Evolutionary conservation across 2,797 vertebrate genomes (phyloP).

Genomic region (Enteromius radiatus): DNA sequence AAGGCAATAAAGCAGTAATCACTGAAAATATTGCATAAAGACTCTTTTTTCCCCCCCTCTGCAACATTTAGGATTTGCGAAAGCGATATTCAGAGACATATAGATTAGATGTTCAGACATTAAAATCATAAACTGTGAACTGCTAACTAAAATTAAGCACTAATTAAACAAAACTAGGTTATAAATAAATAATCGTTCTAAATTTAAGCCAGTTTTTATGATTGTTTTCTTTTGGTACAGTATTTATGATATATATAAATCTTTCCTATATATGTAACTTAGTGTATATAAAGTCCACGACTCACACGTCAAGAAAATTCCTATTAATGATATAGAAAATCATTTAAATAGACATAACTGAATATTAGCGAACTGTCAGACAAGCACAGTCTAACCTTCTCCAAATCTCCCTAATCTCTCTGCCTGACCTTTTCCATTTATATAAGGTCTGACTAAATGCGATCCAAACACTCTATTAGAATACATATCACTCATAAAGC

Average conservation of each 20-base stretch:
- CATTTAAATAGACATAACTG: conserved; percentile 41
- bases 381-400: conserved; percentile 54
- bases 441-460: conserved; percentile 75
- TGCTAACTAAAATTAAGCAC: neutral
- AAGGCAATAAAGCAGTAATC: conserved; percentile 14
- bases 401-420: conserved; percentile 63
- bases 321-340: conserved; percentile 7
- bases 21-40: neutral
- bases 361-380: conserved; percentile 62
- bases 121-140: neutral
- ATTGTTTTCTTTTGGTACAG: neutral
- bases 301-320: neutral
- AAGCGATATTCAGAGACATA: too few species aligned
- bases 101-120: neutral
- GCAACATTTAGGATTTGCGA: neutral
- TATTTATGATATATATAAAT: neutral
- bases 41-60: neutral
- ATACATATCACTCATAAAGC: conserved; percentile 71
- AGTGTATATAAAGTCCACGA: neutral
- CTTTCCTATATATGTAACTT: neutral
- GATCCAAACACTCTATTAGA: conserved; percentile 74
- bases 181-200: neutral
- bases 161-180: neutral
- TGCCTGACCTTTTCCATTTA: conserved; percentile 78
- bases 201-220: neutral